Conservation (phyloP, 2,888 invertebrate species). For the Hyalella azteca region DNA sequence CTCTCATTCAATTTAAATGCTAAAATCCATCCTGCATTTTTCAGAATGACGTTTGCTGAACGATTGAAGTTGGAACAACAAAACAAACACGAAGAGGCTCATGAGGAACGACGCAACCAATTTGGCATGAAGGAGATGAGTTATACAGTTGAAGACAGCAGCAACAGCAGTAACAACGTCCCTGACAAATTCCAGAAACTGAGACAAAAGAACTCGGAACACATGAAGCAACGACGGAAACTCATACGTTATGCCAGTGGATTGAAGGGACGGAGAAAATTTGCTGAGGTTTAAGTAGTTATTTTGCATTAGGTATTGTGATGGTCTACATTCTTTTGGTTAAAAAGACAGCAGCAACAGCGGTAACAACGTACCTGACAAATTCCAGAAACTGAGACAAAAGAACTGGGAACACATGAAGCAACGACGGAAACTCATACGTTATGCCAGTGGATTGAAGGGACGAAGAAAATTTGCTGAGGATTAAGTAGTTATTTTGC, state of each 20-base stretch:
- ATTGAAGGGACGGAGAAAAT: slow-evolving; percentile 3
- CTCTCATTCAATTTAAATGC: too few species aligned
- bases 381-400: slow-evolving; percentile 17
- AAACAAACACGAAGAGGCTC: not conserved
- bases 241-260: not conserved
- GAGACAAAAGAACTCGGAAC: not conserved
- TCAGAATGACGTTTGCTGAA: slow-evolving; percentile 9
- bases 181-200: slow-evolving; percentile 16
- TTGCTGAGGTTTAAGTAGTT: too few species aligned
- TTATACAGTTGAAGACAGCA: slow-evolving; percentile 6
- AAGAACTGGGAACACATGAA: not conserved
- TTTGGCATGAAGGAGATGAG: slow-evolving; percentile 16
- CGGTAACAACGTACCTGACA: not conserved
- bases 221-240: not conserved
- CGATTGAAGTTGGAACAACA: slow-evolving; percentile 7
- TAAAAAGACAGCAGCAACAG: too few species aligned
- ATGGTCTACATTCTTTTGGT: too few species aligned
- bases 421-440: not conserved
- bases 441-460: not conserved
- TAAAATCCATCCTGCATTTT: too few species aligned
- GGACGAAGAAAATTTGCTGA: too few species aligned
- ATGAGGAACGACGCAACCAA: not conserved
- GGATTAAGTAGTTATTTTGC: too few species aligned
- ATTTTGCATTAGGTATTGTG: too few species aligned
- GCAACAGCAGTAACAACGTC: too few species aligned